Percentiles rank a stretch among this genome's conserved stretches.
These are phyloP conservation scores for Standfussiana lucernea DNA, from an alignment of 2,888 invertebrate genomes.

Conservation along the genomic window DNA sequence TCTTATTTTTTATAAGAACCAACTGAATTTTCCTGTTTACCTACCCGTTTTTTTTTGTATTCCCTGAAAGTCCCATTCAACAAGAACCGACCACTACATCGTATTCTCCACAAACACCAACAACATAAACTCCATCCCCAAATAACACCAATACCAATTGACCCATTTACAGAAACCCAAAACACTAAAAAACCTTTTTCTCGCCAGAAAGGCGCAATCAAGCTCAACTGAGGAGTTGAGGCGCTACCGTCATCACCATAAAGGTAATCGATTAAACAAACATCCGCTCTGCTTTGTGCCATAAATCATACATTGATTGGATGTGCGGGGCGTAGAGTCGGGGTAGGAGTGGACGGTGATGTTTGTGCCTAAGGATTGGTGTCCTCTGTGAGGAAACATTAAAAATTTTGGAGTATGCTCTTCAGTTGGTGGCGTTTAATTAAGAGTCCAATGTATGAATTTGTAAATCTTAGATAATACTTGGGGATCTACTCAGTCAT, in stretches of 20 bases:
- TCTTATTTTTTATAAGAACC: no score
- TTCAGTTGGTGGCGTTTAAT: neutral
- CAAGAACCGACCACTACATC: neutral
- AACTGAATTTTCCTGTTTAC: no score
- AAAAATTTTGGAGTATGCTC: neutral
- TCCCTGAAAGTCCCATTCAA: neutral
- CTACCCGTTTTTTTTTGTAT: neutral
- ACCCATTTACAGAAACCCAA: conserved; percentile 58
- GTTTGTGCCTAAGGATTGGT: conserved; percentile 32
- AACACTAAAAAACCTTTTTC: conserved; percentile 48
- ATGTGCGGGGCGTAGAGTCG: conserved; percentile 71
- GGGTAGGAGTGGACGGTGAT: no score
- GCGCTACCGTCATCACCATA: conserved; percentile 83
- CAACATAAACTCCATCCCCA: conserved; percentile 26
- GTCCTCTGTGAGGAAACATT: conserved; percentile 5
- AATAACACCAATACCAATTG: conserved; percentile 53
- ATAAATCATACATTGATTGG: conserved; percentile 89
- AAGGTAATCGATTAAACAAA: conserved; percentile 88
- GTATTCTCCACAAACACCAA: conserved; percentile 5
- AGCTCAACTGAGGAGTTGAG: conserved; percentile 64
- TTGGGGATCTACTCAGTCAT: neutral
- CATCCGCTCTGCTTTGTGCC: conserved; percentile 83
- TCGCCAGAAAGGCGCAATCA: conserved; percentile 70
- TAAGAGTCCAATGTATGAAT: neutral
- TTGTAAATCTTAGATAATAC: neutral